Conservation (phyloP, 1,140 invertebrate genomes). For the Akabosia matsudoensis region DNA sequence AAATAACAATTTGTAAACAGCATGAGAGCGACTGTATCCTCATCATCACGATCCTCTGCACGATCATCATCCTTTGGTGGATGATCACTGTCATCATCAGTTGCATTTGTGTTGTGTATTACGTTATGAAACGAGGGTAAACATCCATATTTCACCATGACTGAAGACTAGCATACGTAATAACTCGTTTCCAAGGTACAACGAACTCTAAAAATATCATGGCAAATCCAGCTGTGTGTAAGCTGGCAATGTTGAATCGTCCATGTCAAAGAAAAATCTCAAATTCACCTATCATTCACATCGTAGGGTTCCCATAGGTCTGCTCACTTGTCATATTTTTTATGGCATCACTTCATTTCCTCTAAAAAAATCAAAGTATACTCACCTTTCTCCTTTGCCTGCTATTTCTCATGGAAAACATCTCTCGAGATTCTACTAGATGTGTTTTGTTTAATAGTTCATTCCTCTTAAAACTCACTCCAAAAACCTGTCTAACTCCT, state of each 20-base stretch:
- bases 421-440: background rate
- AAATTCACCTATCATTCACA: background rate
- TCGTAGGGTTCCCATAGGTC: background rate
- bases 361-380: background rate
- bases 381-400: background rate
- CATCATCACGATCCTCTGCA: conserved; percentile 20
- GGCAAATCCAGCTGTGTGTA: too few species aligned
- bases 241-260: conserved; percentile 7
- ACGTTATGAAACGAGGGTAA: background rate
- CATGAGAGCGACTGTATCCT: conserved; percentile 9
- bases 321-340: background rate
- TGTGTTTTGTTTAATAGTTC: background rate
- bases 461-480: background rate
- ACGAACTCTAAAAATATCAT: too few species aligned
- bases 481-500: background rate
- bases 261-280: background rate
- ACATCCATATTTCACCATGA: background rate
- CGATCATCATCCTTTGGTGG: background rate
- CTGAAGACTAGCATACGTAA: background rate
- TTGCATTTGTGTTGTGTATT: background rate
- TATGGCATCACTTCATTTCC: background rate
- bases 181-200: background rate
- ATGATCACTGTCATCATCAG: conserved; percentile 12
- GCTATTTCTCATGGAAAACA: background rate
- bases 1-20: conserved; percentile 14